phyloP scores from a whole-genome alignment of 1,140 invertebrate species.

The Plectus sambesii region DNA sequence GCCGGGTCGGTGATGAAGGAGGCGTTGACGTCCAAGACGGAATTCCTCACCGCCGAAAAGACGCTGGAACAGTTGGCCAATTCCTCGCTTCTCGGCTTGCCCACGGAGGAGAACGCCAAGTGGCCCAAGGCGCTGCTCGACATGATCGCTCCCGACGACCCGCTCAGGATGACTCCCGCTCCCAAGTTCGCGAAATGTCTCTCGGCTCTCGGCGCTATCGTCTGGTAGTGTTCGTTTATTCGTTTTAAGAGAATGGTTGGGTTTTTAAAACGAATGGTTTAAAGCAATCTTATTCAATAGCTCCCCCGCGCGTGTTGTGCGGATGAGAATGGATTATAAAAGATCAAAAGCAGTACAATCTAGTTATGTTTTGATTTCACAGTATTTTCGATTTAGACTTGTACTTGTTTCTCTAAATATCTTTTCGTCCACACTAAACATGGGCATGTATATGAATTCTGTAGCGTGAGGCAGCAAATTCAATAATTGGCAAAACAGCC shows the following conservation, averaged over 20 bases:
- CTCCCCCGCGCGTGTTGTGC: too few relatives aligned
- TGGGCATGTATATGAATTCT: too few relatives aligned
- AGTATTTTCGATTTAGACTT: too few relatives aligned
- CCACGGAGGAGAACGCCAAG: constrained; percentile 4
- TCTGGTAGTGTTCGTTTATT: too few relatives aligned
- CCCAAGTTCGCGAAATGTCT: constrained; percentile 24
- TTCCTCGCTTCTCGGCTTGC: constrained; percentile 11
- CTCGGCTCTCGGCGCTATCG: constrained; percentile 27
- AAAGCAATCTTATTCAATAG: constrained; percentile 11
- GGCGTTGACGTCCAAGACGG: constrained; percentile 54
- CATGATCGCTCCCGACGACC: constrained; percentile 4
- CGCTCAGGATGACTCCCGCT: constrained; percentile 4
- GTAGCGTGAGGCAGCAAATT: too few relatives aligned
- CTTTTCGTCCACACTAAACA: too few relatives aligned
- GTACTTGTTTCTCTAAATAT: too few relatives aligned
- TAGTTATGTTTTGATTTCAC: too few relatives aligned
- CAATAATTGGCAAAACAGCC: too few relatives aligned
- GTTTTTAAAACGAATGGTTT: constrained; percentile 11
- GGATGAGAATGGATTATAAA: too few relatives aligned
- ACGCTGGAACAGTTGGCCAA: constrained; percentile 55
- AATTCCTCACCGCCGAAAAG: constrained; percentile 66
- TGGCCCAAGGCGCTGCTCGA: neutral
- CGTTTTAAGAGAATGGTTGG: too few relatives aligned
- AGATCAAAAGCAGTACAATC: too few relatives aligned
- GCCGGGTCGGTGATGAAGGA: constrained; percentile 56